phyloP scores from a whole-genome alignment of 2,113 vertebrate genomes.

The Hystrix cristata region DNA sequence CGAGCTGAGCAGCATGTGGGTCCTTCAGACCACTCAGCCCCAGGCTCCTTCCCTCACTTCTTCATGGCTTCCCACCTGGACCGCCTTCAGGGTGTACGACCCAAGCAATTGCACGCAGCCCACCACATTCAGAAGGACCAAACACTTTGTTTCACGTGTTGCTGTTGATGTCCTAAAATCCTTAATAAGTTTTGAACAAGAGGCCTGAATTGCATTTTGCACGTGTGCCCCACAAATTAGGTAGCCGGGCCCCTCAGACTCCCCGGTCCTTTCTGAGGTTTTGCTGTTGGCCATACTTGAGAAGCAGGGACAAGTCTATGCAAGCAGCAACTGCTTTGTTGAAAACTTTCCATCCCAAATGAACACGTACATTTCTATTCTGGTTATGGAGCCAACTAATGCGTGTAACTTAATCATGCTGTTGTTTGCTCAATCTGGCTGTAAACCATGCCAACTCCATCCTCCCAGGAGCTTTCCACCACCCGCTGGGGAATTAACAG shows the following conservation, averaged over 20 bases:
- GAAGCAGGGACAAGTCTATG: slow-evolving; percentile 57
- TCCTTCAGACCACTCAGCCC: not conserved
- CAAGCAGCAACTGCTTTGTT: slow-evolving; percentile 46
- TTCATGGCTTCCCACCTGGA: not conserved
- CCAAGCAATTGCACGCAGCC: fast-evolving
- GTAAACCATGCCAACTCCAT: slow-evolving; percentile 64
- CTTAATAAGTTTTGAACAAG: not conserved
- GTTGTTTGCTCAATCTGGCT: slow-evolving; percentile 75
- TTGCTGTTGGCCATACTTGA: not conserved
- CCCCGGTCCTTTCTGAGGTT: not conserved
- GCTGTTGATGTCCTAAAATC: not conserved
- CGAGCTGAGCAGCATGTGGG: not conserved
- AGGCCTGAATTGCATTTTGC: not conserved
- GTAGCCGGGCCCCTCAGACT: not conserved
- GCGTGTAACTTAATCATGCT: slow-evolving; percentile 73
- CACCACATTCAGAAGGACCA: not conserved
- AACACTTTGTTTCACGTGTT: not conserved
- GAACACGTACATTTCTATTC: slow-evolving; percentile 53
- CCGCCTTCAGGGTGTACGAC: not conserved
- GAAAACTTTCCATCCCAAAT: slow-evolving; percentile 77
- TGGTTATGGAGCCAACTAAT: slow-evolving; percentile 50
- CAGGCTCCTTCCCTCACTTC: not conserved
- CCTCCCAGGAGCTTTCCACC: slow-evolving; percentile 61
- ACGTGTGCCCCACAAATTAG: not conserved
- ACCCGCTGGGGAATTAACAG: slow-evolving; percentile 66